phyloP scores from a whole-genome alignment of 2,888 invertebrate species.

The Prosopocoilus inquinatus region DNA sequence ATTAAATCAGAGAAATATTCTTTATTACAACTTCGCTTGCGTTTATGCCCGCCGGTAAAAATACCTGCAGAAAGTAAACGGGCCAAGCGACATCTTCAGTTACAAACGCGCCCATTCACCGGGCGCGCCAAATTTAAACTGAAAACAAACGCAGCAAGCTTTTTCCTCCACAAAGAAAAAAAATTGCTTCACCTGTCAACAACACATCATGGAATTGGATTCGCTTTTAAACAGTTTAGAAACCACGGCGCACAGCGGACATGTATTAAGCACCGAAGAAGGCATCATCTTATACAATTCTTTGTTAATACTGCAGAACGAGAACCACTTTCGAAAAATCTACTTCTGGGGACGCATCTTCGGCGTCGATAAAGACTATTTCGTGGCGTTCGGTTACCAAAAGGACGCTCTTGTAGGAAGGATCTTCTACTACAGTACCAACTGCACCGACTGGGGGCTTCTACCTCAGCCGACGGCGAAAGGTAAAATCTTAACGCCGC shows the following conservation, averaged over 20 bases:
- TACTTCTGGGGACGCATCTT: constrained; percentile 86
- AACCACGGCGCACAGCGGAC: constrained; percentile 62
- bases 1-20: constrained; percentile 28
- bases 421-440: constrained; percentile 74
- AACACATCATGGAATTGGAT: constrained; percentile 52
- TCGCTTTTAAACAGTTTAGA: constrained; percentile 55
- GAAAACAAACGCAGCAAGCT: constrained; percentile 2
- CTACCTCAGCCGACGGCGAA: constrained; percentile 54
- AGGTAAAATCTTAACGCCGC: constrained; percentile 48
- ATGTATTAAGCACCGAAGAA: constrained; percentile 71
- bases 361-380: constrained; percentile 76
- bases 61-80: constrained; percentile 22
- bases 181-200: constrained; percentile 3
- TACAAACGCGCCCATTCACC: neutral
- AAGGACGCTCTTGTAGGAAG: constrained; percentile 70
- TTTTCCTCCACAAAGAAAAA: neutral
- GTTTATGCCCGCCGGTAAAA: constrained; percentile 33
- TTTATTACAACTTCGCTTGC: constrained; percentile 42
- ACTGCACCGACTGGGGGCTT: constrained; percentile 69
- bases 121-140: constrained; percentile 25
- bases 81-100: constrained; percentile 13
- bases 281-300: constrained; percentile 73
- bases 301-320: constrained; percentile 72
- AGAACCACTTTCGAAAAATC: constrained; percentile 78
- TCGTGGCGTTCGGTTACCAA: constrained; percentile 75